Percentiles rank a stretch among this genome's conserved stretches.
phyloP scores from a whole-genome alignment of 2,113 vertebrate genomes.

The Bubo bubo region DNA sequence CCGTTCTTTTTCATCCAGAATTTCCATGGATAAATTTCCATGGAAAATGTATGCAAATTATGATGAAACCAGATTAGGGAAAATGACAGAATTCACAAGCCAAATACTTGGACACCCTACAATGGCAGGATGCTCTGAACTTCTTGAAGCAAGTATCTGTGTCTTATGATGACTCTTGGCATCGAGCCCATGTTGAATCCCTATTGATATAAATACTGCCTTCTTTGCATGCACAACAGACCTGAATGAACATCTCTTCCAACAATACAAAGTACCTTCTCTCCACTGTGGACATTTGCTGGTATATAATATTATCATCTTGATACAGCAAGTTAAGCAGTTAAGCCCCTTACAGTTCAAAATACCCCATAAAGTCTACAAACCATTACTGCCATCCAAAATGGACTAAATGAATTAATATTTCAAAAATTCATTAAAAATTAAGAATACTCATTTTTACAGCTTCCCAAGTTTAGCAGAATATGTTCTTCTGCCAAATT shows the following conservation, averaged over 20 bases:
- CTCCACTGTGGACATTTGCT: slow-evolving; percentile 2
- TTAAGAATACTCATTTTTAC: slow-evolving; percentile 69
- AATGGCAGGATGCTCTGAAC: neutral
- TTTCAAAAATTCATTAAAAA: slow-evolving; percentile 74
- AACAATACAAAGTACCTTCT: slow-evolving; percentile 24
- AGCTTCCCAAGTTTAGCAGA: slow-evolving; percentile 53
- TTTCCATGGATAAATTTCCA: neutral
- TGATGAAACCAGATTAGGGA: neutral
- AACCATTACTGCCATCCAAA: slow-evolving; percentile 65
- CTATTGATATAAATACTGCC: neutral
- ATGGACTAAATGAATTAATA: slow-evolving; percentile 69
- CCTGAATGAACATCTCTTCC: neutral
- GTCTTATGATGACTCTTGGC: neutral
- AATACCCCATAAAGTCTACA: slow-evolving; percentile 52
- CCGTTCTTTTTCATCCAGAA: neutral
- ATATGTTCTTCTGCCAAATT: slow-evolving; percentile 34
- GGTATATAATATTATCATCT: neutral
- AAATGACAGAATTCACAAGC: slow-evolving; percentile 11
- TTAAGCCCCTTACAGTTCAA: slow-evolving; percentile 37
- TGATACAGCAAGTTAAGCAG: slow-evolving; percentile 26
- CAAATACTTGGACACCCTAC: neutral
- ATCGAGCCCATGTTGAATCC: neutral
- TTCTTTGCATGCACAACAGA: neutral
- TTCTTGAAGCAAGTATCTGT: slow-evolving; percentile 17
- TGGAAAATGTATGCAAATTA: neutral